A percentile compares a stretch with the other conserved stretches of the same genome.
Evolutionary conservation across 1,140 invertebrate species (phyloP).

Genomic region (Sogatella furcifera): DNA sequence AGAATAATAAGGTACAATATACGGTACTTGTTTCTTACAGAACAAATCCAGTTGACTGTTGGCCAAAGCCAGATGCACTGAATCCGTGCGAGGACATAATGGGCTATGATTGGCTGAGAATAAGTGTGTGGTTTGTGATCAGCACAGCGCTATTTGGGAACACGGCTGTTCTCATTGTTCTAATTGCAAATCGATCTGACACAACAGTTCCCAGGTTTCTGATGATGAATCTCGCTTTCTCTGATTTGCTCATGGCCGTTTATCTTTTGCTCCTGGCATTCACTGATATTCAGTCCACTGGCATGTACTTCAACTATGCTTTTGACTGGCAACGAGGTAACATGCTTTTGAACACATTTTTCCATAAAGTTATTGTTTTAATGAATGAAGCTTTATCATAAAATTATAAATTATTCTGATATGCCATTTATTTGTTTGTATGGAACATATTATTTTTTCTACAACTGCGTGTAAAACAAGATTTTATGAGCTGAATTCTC

Average conservation of each 20-base stretch:
- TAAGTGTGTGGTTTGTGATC: slow-evolving; percentile 50
- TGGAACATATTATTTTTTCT: too few relatives aligned
- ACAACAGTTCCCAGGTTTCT: slow-evolving; percentile 50
- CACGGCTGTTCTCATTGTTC: slow-evolving; percentile 42
- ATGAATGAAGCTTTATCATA: too few relatives aligned
- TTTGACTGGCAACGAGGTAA: slow-evolving; percentile 51
- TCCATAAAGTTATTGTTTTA: too few relatives aligned
- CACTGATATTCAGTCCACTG: slow-evolving; percentile 46
- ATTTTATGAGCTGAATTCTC: too few relatives aligned
- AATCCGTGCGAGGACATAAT: slow-evolving; percentile 60
- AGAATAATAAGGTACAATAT: too few relatives aligned
- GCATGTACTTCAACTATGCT: slow-evolving; percentile 55
- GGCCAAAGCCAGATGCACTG: slow-evolving; percentile 46
- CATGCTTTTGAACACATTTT: background rate
- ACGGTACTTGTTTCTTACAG: slow-evolving; percentile 4
- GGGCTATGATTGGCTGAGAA: slow-evolving; percentile 32
- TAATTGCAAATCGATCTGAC: slow-evolving; percentile 29
- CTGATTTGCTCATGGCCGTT: slow-evolving; percentile 52
- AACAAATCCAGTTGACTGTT: slow-evolving; percentile 34
- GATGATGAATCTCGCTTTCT: slow-evolving; percentile 55
- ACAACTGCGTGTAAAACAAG: too few relatives aligned
- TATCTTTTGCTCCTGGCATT: slow-evolving; percentile 51
- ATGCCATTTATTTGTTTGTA: too few relatives aligned
- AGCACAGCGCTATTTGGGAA: slow-evolving; percentile 44
- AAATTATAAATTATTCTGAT: too few relatives aligned